Conservation (phyloP, 1,140 invertebrate species). For the Oedothorax gibbosus region DNA sequence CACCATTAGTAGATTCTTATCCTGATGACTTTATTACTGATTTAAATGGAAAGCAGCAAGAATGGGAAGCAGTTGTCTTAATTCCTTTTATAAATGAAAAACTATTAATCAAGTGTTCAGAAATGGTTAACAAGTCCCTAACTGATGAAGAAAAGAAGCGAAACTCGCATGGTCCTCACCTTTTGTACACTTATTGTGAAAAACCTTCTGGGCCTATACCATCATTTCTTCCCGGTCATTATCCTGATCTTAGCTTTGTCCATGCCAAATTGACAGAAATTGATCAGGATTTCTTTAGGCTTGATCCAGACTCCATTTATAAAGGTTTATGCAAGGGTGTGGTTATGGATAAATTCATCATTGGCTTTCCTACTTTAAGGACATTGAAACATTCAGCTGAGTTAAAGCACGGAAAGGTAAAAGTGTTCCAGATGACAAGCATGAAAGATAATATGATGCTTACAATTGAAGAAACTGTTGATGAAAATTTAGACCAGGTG, state of each 20-base stretch:
- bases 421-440: conserved; percentile 88
- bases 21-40: conserved; percentile 90
- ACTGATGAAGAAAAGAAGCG: conserved; percentile 79
- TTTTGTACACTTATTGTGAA: conserved; percentile 77
- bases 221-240: conserved; percentile 74
- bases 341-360: conserved; percentile 79
- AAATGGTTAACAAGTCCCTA: conserved; percentile 76
- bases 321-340: conserved; percentile 82
- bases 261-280: conserved; percentile 70
- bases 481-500: conserved; percentile 32
- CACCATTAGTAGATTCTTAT: conserved; percentile 90
- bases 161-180: conserved; percentile 89
- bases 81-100: conserved; percentile 96
- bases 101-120: conserved; percentile 82
- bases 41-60: conserved; percentile 90
- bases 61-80: conserved; percentile 97
- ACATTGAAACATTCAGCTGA: conserved; percentile 81
- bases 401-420: conserved; percentile 78
- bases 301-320: conserved; percentile 75
- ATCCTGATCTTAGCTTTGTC: conserved; percentile 71
- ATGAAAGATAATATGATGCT: conserved; percentile 87
- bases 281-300: conserved; percentile 65
- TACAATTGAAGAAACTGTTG: conserved; percentile 67
- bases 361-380: conserved; percentile 91
- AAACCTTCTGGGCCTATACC: conserved; percentile 72